Evolutionary conservation across 2,113 vertebrate species (phyloP).

Genomic region (Brienomyrus brachyistius): DNA sequence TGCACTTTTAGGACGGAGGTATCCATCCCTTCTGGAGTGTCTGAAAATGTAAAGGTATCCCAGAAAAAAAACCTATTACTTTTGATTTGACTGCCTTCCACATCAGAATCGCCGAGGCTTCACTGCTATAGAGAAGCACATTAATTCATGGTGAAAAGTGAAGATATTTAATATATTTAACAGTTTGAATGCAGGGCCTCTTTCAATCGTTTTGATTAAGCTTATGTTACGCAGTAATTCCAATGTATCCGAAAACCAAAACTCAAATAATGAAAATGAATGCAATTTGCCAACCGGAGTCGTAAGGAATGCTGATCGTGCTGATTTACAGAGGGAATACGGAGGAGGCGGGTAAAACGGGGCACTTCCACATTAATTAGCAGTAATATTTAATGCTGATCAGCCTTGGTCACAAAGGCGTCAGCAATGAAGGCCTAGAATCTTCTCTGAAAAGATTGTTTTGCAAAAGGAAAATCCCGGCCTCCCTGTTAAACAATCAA

Average conservation of each 20-base stretch:
- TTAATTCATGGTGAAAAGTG: neutral
- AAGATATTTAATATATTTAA: neutral
- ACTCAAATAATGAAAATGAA: neutral
- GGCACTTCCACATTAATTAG: neutral
- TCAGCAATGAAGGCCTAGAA: slow-evolving; percentile 27
- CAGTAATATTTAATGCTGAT: slow-evolving; percentile 7
- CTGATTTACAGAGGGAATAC: neutral
- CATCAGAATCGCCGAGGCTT: neutral
- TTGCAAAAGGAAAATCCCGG: slow-evolving; percentile 19
- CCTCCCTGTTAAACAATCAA: neutral
- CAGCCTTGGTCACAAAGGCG: slow-evolving; percentile 16
- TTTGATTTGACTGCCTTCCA: neutral
- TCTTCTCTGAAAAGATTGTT: slow-evolving; percentile 28
- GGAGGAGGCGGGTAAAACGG: neutral
- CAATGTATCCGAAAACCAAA: neutral
- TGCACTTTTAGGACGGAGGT: neutral
- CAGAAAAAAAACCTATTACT: neutral
- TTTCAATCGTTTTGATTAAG: neutral
- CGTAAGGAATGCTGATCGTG: neutral
- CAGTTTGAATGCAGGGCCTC: neutral
- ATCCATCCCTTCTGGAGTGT: neutral
- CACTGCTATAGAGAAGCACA: neutral
- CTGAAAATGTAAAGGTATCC: neutral
- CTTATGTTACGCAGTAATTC: neutral
- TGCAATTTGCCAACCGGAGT: neutral